These are phyloP conservation scores for Ramphastos sulfuratus DNA, from an alignment of 2,113 vertebrate genomes.

Conservation along the genomic window DNA sequence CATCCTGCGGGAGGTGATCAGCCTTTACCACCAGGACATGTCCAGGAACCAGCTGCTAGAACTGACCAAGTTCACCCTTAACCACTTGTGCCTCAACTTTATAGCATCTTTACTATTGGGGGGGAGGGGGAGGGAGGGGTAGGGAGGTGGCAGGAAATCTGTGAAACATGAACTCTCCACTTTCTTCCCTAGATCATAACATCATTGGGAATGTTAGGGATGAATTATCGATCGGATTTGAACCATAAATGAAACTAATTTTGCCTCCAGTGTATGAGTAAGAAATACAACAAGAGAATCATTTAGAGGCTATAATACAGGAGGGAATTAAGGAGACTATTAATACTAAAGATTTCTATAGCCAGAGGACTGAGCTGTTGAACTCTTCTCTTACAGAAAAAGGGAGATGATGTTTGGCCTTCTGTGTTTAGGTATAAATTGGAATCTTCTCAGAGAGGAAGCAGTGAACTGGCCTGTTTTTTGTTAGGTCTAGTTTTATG, in stretches of 20 bases:
- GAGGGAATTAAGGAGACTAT: background rate
- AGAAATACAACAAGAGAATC: background rate
- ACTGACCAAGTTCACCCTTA: conserved; percentile 60
- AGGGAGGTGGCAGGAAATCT: background rate
- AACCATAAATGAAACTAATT: background rate
- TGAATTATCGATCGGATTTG: background rate
- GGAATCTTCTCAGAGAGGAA: conserved; percentile 20
- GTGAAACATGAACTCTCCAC: background rate
- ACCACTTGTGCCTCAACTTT: conserved; percentile 67
- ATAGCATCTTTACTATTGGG: conserved; percentile 50
- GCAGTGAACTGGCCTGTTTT: conserved; percentile 10
- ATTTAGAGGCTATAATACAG: background rate
- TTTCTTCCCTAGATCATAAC: conserved; percentile 20
- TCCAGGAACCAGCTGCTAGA: conserved; percentile 54
- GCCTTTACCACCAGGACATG: conserved; percentile 61
- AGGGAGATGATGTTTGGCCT: background rate
- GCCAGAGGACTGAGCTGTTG: background rate
- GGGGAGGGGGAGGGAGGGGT: background rate
- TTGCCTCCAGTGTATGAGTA: background rate
- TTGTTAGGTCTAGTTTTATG: background rate
- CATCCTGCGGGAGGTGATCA: conserved; percentile 50
- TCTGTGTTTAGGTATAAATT: background rate
- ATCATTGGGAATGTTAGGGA: background rate
- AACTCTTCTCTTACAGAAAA: background rate
- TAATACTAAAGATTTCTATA: background rate